These are phyloP conservation scores for Eclectus roratus DNA, from an alignment of 2,113 vertebrate genomes.

Conservation along the genomic window DNA sequence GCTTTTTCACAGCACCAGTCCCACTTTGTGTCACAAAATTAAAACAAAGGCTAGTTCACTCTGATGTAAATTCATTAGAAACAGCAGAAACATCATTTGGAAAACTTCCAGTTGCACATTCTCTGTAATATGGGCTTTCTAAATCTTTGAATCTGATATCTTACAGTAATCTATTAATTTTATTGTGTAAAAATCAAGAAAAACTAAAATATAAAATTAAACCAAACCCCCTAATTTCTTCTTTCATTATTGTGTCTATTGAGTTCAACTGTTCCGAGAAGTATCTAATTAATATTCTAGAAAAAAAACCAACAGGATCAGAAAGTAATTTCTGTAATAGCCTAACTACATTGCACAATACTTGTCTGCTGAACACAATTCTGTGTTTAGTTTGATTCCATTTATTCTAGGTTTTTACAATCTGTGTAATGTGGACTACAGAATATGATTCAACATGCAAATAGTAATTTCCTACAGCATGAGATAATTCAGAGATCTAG, in stretches of 20 bases:
- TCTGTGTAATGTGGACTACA: neutral
- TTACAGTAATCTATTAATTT: neutral
- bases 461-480: neutral
- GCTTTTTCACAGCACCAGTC: neutral
- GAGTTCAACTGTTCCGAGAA: neutral
- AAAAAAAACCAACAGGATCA: neutral
- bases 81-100: slow-evolving; percentile 5
- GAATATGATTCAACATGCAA: neutral
- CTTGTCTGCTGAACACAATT: neutral
- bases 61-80: neutral
- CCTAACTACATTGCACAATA: neutral
- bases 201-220: neutral
- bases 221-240: neutral
- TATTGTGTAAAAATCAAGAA: neutral
- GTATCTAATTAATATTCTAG: neutral
- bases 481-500: neutral
- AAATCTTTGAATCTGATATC: neutral
- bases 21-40: neutral
- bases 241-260: neutral
- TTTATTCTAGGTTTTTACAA: neutral
- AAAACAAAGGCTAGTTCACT: slow-evolving; percentile 46
- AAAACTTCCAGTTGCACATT: slow-evolving; percentile 4
- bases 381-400: neutral
- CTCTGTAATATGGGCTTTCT: neutral
- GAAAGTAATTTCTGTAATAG: slow-evolving; percentile 10